Conservation (phyloP, 2,113 vertebrate species). For the Chitala chitala region DNA sequence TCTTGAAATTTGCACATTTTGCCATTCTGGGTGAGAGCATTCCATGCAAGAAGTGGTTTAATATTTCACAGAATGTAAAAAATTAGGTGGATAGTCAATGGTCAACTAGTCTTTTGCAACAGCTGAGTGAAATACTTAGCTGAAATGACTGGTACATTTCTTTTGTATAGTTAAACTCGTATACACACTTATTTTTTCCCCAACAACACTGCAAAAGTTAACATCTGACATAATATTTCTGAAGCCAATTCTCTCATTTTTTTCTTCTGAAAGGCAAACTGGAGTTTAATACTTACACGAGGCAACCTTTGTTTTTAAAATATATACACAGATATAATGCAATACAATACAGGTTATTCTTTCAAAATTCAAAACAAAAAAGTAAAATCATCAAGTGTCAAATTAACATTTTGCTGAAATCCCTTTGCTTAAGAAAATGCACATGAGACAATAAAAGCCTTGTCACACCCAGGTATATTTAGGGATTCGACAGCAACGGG, state of each 20-base stretch:
- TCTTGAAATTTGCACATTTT: conserved; percentile 8
- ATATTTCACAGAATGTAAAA: conserved; percentile 51
- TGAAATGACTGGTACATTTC: neutral
- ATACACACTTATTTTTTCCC: too few relatives aligned
- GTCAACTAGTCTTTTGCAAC: neutral
- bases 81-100: conserved; percentile 28
- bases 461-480: neutral
- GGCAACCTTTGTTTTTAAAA: too few relatives aligned
- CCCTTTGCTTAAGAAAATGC: conserved; percentile 1
- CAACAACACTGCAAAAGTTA: neutral
- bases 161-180: conserved; percentile 9
- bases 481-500: conserved; percentile 3
- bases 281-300: too few relatives aligned
- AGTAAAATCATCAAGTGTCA: neutral
- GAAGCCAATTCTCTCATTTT: too few relatives aligned
- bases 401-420: neutral
- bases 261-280: too few relatives aligned
- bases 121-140: neutral
- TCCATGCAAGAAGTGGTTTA: conserved; percentile 55
- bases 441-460: conserved; percentile 10
- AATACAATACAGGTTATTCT: neutral
- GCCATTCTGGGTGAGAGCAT: conserved; percentile 21
- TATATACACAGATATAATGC: neutral
- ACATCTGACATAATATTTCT: neutral
- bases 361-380: neutral